Conservation (phyloP, 1,140 invertebrate species). For the Macrobrachium nipponense region DNA sequence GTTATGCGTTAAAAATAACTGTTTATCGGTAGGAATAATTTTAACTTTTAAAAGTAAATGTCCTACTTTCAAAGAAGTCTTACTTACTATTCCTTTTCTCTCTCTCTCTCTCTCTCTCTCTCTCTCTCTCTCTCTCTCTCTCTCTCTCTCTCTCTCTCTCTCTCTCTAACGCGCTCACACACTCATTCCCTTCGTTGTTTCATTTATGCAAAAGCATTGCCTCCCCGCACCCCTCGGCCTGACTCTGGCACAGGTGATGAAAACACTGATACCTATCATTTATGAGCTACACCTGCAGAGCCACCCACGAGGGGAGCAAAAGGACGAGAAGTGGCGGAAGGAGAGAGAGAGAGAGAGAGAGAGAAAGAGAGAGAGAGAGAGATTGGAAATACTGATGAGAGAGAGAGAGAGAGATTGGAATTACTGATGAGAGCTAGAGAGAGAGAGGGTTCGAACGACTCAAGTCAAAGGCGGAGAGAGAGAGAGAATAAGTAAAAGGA, state of each 20-base stretch:
- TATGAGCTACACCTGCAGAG: no score
- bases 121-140: neutral
- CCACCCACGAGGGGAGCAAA: no score
- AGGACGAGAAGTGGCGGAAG: neutral
- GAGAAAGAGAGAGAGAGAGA: slow-evolving; percentile 23
- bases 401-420: neutral
- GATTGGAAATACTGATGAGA: no score
- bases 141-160: neutral
- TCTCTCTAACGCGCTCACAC: slow-evolving; percentile 1
- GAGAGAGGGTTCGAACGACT: neutral
- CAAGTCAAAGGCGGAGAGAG: neutral
- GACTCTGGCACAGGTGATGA: no score
- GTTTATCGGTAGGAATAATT: no score
- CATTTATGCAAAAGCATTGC: neutral
- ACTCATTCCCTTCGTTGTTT: neutral
- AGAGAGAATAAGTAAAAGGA: neutral
- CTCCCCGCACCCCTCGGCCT: no score
- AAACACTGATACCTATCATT: no score
- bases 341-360: slow-evolving; percentile 21
- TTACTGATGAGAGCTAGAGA: no score
- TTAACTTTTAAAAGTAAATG: no score
- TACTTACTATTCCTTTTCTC: neutral
- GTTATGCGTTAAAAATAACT: no score
- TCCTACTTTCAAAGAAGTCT: no score
- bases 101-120: neutral